phyloP scores from a whole-genome alignment of 2,113 vertebrate species.

The Sphaerodactylus townsendi region DNA sequence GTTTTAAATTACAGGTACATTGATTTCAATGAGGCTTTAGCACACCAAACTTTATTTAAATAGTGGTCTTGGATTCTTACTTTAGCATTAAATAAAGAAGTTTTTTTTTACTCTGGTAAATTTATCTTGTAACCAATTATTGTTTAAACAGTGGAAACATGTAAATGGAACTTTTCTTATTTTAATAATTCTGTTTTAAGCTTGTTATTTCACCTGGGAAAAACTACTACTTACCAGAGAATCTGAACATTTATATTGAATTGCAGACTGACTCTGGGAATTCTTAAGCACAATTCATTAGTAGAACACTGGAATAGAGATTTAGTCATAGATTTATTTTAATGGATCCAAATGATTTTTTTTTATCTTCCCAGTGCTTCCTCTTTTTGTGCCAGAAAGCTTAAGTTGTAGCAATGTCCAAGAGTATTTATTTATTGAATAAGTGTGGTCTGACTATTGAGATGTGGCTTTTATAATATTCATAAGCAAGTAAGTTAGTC shows the following conservation, averaged over 20 bases:
- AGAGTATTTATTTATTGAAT: not conserved
- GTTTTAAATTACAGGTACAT: not conserved
- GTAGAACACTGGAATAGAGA: not conserved
- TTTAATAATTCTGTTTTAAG: conserved; percentile 16
- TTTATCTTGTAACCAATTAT: not conserved
- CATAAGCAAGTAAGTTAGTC: not conserved
- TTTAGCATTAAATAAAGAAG: not conserved
- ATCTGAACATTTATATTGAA: conserved; percentile 21
- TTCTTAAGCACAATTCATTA: conserved; percentile 26
- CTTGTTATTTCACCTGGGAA: conserved; percentile 8
- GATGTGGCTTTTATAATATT: not conserved
- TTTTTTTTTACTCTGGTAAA: not conserved
- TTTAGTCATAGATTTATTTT: conserved; percentile 19
- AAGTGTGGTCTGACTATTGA: not conserved
- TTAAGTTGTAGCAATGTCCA: no score
- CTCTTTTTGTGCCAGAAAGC: not conserved
- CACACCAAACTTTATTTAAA: not conserved
- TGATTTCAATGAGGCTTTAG: not conserved
- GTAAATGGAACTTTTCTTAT: not conserved
- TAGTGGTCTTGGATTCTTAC: not conserved
- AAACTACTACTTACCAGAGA: conserved; percentile 6
- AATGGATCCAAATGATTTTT: conserved; percentile 1
- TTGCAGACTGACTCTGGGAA: conserved; percentile 18
- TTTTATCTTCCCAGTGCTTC: not conserved
- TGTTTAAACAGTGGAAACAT: not conserved